Evolutionary conservation across 2,797 vertebrate genomes (phyloP).

Genomic region (Nannoperca australis): DNA sequence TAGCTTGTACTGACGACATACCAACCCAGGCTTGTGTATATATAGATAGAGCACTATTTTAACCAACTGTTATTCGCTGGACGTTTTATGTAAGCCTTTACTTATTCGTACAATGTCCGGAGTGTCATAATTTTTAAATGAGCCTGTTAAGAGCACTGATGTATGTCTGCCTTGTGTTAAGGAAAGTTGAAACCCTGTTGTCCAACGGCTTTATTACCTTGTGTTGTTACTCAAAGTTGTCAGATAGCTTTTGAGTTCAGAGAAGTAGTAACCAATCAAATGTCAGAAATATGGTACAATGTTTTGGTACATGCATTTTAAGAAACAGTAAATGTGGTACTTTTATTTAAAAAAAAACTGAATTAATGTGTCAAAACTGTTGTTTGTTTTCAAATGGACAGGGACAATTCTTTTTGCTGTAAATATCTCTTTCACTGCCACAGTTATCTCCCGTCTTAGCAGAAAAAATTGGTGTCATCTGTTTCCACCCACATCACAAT

Average conservation of each 20-base stretch:
- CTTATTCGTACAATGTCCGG: conserved; percentile 70
- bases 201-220: conserved; percentile 42
- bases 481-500: conserved; percentile 55
- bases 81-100: conserved; percentile 69
- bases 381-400: conserved; percentile 60
- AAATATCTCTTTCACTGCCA: conserved; percentile 64
- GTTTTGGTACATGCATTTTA: conserved; percentile 80
- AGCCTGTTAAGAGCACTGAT: conserved; percentile 65
- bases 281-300: conserved; percentile 79
- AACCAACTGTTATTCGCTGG: conserved; percentile 69
- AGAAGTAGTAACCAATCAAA: conserved; percentile 46
- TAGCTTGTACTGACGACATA: conserved; percentile 77
- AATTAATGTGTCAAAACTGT: conserved; percentile 57
- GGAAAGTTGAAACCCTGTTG: conserved; percentile 32
- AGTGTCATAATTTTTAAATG: conserved; percentile 63
- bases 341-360: conserved; percentile 69
- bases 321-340: conserved; percentile 73
- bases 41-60: conserved; percentile 78
- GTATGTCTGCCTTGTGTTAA: conserved; percentile 63
- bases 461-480: conserved; percentile 44
- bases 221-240: conserved; percentile 47
- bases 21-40: conserved; percentile 75
- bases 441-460: conserved; percentile 29
- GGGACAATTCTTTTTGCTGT: conserved; percentile 60
- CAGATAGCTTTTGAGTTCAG: conserved; percentile 34